A percentile compares a stretch with the other conserved stretches of the same genome.
Evolutionary conservation across 2,797 vertebrate genomes (phyloP).

Genomic region (Enteromius treurensis): DNA sequence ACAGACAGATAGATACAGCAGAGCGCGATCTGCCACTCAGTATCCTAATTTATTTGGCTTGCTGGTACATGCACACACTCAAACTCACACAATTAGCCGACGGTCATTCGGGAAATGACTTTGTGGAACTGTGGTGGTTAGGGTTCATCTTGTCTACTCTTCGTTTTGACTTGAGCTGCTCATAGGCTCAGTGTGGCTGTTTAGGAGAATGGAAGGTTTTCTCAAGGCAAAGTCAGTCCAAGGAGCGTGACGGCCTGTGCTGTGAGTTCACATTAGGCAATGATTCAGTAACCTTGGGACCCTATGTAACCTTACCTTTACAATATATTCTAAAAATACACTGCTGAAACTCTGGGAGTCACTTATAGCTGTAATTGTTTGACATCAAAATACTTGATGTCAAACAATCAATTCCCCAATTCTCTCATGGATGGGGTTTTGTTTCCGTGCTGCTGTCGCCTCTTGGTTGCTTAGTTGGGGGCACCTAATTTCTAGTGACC

Average conservation of each 20-base stretch:
- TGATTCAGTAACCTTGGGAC: slow-evolving; percentile 20
- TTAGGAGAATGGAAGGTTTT: slow-evolving; percentile 38
- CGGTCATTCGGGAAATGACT: slow-evolving; percentile 57
- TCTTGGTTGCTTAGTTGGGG: too few species aligned
- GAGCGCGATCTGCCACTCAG: slow-evolving; percentile 61
- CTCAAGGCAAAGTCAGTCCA: slow-evolving; percentile 49
- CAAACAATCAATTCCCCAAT: too few species aligned
- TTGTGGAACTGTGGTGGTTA: slow-evolving; percentile 42
- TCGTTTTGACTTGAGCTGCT: slow-evolving; percentile 12
- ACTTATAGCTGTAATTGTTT: slow-evolving; percentile 2
- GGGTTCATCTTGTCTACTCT: slow-evolving; percentile 37
- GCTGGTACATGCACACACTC: slow-evolving; percentile 38
- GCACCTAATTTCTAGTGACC: too few species aligned
- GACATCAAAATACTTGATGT: not conserved
- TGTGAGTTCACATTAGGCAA: not conserved
- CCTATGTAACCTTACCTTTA: not conserved
- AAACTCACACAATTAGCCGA: slow-evolving; percentile 49
- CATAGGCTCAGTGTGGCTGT: slow-evolving; percentile 34
- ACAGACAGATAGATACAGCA: slow-evolving; percentile 69
- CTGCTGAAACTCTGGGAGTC: not conserved
- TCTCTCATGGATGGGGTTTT: too few species aligned
- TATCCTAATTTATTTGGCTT: slow-evolving; percentile 48
- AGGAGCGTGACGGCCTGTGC: not conserved
- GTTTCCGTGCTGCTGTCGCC: too few species aligned
- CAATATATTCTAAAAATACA: slow-evolving; percentile 19